Evolutionary conservation across 2,113 vertebrate genomes (phyloP).

Genomic region (Thymallus thymallus): DNA sequence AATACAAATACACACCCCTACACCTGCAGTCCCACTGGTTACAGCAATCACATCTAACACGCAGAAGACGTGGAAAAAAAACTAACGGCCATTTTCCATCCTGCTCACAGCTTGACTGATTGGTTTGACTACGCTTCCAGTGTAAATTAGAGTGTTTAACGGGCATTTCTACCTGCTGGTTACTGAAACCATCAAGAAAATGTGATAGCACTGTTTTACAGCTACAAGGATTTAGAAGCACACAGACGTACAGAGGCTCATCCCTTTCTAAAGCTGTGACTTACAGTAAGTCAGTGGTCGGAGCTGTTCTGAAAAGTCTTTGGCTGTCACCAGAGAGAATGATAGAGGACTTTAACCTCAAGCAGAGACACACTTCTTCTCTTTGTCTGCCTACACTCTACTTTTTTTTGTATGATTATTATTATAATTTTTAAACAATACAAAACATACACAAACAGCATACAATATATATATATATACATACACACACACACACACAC

Average conservation of each 20-base stretch:
- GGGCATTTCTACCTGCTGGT: neutral
- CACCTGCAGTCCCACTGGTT: neutral
- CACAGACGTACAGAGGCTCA: constrained; percentile 1
- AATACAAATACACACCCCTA: neutral
- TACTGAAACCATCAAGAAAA: neutral
- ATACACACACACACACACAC: too few relatives aligned
- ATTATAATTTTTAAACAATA: too few relatives aligned
- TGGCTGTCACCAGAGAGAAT: too few relatives aligned
- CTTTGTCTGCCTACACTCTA: too few relatives aligned
- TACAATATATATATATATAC: too few relatives aligned
- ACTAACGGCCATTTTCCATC: neutral
- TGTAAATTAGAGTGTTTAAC: neutral
- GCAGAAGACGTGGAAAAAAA: neutral
- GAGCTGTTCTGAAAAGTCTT: neutral
- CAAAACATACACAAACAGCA: too few relatives aligned
- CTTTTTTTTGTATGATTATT: too few relatives aligned
- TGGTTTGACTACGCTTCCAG: neutral
- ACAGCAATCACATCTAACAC: neutral
- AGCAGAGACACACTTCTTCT: too few relatives aligned
- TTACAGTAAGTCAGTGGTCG: neutral
- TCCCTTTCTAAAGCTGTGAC: constrained; percentile 1
- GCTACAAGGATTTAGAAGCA: constrained; percentile 2
- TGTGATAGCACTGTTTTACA: neutral
- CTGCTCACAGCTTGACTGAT: neutral
- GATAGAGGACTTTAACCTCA: too few relatives aligned